phyloP scores from a whole-genome alignment of 2,113 vertebrate species.

The Dromaius novaehollandiae region DNA sequence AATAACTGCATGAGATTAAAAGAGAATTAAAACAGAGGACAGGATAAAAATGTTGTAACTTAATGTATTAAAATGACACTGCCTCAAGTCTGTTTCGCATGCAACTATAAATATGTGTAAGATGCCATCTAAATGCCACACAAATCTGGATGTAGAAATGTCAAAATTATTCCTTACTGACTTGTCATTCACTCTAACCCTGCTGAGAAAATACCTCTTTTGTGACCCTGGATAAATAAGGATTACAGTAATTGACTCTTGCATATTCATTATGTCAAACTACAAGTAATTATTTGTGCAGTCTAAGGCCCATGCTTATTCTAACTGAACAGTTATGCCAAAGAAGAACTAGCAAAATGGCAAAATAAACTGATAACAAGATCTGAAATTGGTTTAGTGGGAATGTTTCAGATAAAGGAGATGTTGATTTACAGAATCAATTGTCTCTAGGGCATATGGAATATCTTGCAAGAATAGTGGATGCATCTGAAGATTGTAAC shows the following conservation, averaged over 20 bases:
- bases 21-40: not conserved
- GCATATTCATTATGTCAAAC: not conserved
- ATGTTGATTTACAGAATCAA: slow-evolving; percentile 8
- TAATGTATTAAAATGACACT: not conserved
- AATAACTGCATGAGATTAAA: not conserved
- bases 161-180: slow-evolving; percentile 12
- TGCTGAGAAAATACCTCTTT: not conserved
- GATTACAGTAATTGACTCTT: not conserved
- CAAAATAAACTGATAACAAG: slow-evolving; percentile 14
- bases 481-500: not conserved
- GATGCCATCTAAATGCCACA: not conserved
- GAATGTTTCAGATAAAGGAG: not conserved
- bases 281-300: not conserved
- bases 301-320: not conserved
- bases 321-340: not conserved
- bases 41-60: not conserved
- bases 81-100: not conserved
- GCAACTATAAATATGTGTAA: not conserved
- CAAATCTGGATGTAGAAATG: not conserved
- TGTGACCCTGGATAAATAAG: not conserved
- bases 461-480: not conserved
- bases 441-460: not conserved
- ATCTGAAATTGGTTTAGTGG: not conserved
- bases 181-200: not conserved
- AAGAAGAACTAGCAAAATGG: not conserved